Evolutionary conservation across 2,113 vertebrate genomes (phyloP), one percentile per base, ranked within the genome.

Genomic region (Asarcornis scutulata): DNA sequence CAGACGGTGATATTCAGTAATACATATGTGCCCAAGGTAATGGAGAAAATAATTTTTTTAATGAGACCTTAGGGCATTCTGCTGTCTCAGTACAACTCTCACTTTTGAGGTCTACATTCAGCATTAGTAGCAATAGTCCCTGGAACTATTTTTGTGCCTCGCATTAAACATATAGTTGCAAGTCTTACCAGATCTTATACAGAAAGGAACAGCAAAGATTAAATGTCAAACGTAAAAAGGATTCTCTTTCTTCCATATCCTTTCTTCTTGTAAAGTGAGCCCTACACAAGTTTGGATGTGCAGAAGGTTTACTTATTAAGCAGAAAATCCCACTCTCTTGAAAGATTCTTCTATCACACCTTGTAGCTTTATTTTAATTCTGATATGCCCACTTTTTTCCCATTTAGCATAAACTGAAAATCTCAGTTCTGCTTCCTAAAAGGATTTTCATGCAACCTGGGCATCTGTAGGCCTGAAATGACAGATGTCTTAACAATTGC

Each of bases 11-110:
- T 55, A 85, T 56, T 59, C 44, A 62, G 38, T 27, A 85, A 46
- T 22, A 53, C 4, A 55, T 0, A 1, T 29, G 42, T 46, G 74
- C 40, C 36, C 15, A 60, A 89, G 15, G 9, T 31, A 91, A 73
- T 40, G 12, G 17, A 66, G 62, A 85, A 85, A 76, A 89, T 53
- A 0, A 32, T 7, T 48, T 34, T 86, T 88, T 74, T 50, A 80
- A 80, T 8, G 27, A 0, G 0, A 36, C 38, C 53, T 36, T 34
- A 40, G 2, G 62, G 29, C 12, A 36, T 38, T 26, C 5, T 38
- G 11, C 4, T 58, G 8, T 64, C 26, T 60, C 29, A 68, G 72
- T 62, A 56, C 10, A 76, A 17, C 25, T 72, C 56, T 83, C n/a
- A 42, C 50, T 82, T 81, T 52, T 66, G 22, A 79, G 64, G 44